These are phyloP conservation scores for Apodemus speciosus DNA, from an alignment of 2,113 vertebrate species.

Conservation along the genomic window DNA sequence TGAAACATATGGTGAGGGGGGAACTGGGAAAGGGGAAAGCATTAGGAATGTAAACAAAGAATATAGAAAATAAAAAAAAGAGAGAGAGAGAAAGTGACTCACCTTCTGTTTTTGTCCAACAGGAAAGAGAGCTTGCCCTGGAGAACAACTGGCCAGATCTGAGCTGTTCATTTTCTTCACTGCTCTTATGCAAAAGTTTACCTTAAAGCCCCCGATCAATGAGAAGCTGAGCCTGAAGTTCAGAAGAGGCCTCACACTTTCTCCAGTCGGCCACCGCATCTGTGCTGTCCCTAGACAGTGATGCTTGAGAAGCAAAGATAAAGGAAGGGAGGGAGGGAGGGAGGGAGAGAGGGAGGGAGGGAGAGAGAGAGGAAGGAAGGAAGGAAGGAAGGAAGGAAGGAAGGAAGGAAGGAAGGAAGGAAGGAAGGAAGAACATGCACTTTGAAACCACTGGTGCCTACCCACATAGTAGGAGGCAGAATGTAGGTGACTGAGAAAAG, in stretches of 20 bases:
- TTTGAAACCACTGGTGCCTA: background rate
- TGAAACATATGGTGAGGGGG: too few relatives aligned
- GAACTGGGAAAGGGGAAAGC: too few relatives aligned
- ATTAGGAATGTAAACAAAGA: too few relatives aligned
- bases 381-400: background rate
- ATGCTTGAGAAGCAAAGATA: background rate
- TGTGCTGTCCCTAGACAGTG: constrained; percentile 70
- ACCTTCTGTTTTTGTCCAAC: constrained; percentile 17
- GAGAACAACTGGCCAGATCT: constrained; percentile 87
- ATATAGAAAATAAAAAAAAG: too few relatives aligned
- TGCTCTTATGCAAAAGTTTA: constrained; percentile 87
- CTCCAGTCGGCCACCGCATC: constrained; percentile 84
- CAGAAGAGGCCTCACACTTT: constrained; percentile 23
- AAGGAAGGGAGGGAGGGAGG: background rate
- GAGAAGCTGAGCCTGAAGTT: constrained; percentile 77
- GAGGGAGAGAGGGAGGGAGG: too few relatives aligned
- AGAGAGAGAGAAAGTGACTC: background rate
- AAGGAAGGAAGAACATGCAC: background rate
- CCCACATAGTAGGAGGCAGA: background rate
- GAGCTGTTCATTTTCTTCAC: constrained; percentile 92
- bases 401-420: background rate
- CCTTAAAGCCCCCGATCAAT: constrained; percentile 80
- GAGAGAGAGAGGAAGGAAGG: too few relatives aligned
- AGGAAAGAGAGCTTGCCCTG: constrained; percentile 90
- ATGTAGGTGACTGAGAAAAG: background rate